Percentiles rank a stretch among this genome's conserved stretches.
These are phyloP conservation scores for Dipodomys ordii DNA, from an alignment of 2,113 vertebrate genomes.

Conservation along the genomic window DNA sequence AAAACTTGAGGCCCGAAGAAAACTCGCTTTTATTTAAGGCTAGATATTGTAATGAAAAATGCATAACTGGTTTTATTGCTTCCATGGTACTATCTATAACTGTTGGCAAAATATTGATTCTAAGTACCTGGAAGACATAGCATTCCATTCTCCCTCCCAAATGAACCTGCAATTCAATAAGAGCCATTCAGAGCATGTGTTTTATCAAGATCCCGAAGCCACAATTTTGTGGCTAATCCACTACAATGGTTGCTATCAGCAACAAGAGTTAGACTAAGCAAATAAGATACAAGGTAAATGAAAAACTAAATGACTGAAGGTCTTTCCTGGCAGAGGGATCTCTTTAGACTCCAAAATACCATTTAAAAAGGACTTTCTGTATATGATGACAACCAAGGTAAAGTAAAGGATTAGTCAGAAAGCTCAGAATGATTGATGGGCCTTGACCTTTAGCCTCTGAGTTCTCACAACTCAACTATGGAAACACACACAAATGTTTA, in stretches of 20 bases:
- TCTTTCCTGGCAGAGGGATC: conserved; percentile 52
- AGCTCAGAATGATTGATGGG: conserved; percentile 65
- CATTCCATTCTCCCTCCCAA: not conserved
- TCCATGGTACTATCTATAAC: not conserved
- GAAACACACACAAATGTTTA: conserved; percentile 74
- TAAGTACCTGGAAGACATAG: conserved; percentile 17
- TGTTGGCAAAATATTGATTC: conserved; percentile 2
- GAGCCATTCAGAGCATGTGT: not conserved
- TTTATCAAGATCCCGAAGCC: conserved; percentile 29
- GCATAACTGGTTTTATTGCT: not conserved
- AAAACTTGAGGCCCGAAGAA: conserved; percentile 11
- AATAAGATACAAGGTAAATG: conserved; percentile 42
- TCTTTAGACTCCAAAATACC: conserved; percentile 53
- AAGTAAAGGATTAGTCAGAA: conserved; percentile 54
- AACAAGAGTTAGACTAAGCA: conserved; percentile 66
- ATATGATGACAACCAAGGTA: conserved; percentile 44
- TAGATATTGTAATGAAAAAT: conserved; percentile 7
- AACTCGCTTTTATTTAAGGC: conserved; percentile 16
- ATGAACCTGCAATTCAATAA: not conserved
- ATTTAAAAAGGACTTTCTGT: conserved; percentile 61
- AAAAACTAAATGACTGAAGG: conserved; percentile 49
- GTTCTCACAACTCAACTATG: conserved; percentile 65
- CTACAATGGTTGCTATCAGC: conserved; percentile 58
- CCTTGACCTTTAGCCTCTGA: conserved; percentile 54
- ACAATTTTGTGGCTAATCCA: not conserved